phyloP scores from a whole-genome alignment of 2,888 invertebrate genomes.

The Drosophila paramelanica region DNA sequence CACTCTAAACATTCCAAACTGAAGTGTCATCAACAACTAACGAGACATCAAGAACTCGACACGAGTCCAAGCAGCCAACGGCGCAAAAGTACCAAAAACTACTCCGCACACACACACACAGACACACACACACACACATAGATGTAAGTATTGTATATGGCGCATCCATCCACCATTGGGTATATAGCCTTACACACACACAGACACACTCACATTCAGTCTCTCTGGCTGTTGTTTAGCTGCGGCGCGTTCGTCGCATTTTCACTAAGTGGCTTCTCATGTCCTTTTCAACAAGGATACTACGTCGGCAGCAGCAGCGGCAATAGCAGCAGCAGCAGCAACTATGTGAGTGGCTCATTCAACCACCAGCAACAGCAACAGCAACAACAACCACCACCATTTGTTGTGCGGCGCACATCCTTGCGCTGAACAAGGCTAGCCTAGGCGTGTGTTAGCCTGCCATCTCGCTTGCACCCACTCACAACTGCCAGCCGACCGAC shows the following conservation, averaged over 20 bases:
- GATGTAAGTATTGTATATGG: constrained; percentile 53
- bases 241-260: constrained; percentile 63
- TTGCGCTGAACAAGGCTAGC: constrained; percentile 47
- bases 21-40: constrained; percentile 86
- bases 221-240: constrained; percentile 72
- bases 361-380: constrained; percentile 58
- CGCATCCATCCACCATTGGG: constrained; percentile 77
- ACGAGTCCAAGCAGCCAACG: constrained; percentile 82
- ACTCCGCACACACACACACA: constrained; percentile 48
- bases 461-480: constrained; percentile 45
- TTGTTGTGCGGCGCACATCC: constrained; percentile 45
- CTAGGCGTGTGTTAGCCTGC: constrained; percentile 36
- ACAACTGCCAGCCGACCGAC: constrained; percentile 48
- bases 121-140: constrained; percentile 15
- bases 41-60: constrained; percentile 84
- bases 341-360: constrained; percentile 75
- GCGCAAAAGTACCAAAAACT: constrained; percentile 76
- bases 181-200: constrained; percentile 48
- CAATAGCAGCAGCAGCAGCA: constrained; percentile 32
- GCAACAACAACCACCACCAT: constrained; percentile 63
- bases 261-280: constrained; percentile 85
- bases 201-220: constrained; percentile 47
- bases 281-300: constrained; percentile 83
- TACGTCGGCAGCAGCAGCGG: constrained; percentile 22
- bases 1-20: constrained; percentile 83